These are phyloP conservation scores for Amphilophus citrinellus DNA, from an alignment of 2,113 vertebrate genomes.

Conservation along the genomic window DNA sequence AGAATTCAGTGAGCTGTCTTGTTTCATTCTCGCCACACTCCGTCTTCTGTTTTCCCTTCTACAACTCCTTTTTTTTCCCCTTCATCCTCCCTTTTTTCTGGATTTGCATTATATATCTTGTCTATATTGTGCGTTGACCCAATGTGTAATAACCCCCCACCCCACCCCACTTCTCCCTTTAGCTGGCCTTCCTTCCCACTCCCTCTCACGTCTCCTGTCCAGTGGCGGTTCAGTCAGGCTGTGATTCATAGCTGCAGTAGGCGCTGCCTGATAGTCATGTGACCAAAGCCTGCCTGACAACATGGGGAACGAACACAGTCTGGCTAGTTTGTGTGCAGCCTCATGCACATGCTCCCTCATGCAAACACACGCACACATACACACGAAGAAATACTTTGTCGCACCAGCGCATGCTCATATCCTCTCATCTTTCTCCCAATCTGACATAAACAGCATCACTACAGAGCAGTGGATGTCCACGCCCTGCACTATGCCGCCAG, in stretches of 20 bases:
- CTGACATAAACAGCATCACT: slow-evolving; percentile 39
- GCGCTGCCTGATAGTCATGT: slow-evolving; percentile 77
- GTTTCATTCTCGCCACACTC: neutral
- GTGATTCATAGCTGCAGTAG: slow-evolving; percentile 82
- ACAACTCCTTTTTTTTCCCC: neutral
- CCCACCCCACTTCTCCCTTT: slow-evolving; percentile 15
- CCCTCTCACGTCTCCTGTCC: slow-evolving; percentile 57
- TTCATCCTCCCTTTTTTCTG: neutral
- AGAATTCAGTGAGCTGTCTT: neutral
- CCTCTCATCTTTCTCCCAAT: slow-evolving; percentile 22
- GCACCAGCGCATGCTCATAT: slow-evolving; percentile 37
- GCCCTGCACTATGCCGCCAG: neutral
- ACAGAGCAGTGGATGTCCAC: neutral
- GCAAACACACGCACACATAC: neutral
- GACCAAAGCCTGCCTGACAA: slow-evolving; percentile 86
- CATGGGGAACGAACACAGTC: slow-evolving; percentile 74
- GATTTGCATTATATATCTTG: neutral
- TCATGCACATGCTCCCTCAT: slow-evolving; percentile 28
- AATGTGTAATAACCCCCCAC: slow-evolving; percentile 2
- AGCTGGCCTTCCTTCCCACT: slow-evolving; percentile 15
- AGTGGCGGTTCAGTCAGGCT: slow-evolving; percentile 73
- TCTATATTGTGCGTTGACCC: slow-evolving; percentile 11
- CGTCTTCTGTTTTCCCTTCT: neutral
- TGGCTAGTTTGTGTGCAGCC: slow-evolving; percentile 31
- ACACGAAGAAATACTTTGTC: slow-evolving; percentile 10